Conservation (phyloP, 2,113 vertebrate species). For the Chinchilla lanigera region DNA sequence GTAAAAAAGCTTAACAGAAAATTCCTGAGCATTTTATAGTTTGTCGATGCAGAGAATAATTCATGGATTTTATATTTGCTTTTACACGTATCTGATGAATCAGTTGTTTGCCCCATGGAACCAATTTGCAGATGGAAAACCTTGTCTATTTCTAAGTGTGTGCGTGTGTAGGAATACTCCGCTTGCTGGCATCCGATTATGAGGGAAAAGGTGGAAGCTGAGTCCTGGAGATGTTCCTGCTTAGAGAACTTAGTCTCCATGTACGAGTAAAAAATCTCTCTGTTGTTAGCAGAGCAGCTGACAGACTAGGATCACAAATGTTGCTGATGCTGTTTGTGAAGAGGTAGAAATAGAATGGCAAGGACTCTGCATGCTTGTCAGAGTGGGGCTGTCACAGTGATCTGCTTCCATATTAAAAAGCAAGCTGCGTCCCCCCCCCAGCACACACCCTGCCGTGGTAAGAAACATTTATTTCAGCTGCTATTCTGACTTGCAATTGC, state of each 20-base stretch:
- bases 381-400: slow-evolving; percentile 29
- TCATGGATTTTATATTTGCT: slow-evolving; percentile 53
- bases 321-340: neutral
- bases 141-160: neutral
- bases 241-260: neutral
- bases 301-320: slow-evolving; percentile 44
- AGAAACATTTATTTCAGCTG: neutral
- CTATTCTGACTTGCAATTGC: slow-evolving; percentile 14
- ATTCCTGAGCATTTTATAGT: slow-evolving; percentile 24
- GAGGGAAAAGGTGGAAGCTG: neutral
- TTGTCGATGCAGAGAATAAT: neutral
- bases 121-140: neutral
- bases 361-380: neutral
- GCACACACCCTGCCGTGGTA: neutral
- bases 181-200: neutral
- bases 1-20: slow-evolving; percentile 49
- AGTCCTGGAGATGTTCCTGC: neutral
- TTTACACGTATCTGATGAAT: slow-evolving; percentile 49
- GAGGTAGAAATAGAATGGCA: slow-evolving; percentile 56
- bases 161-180: neutral
- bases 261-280: neutral
- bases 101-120: slow-evolving; percentile 3
- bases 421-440: neutral
- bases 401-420: slow-evolving; percentile 38
- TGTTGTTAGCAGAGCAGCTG: slow-evolving; percentile 53